These are phyloP conservation scores for Drosophila buzzatii DNA, from an alignment of 2,888 invertebrate species.

Conservation along the genomic window DNA sequence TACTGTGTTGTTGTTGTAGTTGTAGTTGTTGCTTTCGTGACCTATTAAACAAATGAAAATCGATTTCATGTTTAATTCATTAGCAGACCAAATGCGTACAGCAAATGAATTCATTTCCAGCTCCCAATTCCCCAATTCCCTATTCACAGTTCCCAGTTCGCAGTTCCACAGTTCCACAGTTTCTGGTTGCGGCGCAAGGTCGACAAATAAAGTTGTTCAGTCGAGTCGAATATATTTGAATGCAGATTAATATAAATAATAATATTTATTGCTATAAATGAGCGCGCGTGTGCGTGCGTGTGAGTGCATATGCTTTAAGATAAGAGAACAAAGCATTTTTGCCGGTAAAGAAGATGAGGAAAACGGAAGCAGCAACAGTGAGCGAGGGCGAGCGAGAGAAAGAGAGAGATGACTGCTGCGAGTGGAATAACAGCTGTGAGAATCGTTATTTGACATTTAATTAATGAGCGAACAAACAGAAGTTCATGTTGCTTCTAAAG, in stretches of 20 bases:
- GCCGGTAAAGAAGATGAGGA: conserved; percentile 6
- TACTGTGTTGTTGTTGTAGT: conserved; percentile 1
- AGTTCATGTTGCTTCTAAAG: not conserved
- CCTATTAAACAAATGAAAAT: conserved; percentile 58
- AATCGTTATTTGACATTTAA: conserved; percentile 23
- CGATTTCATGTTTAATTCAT: conserved; percentile 59
- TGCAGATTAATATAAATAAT: conserved; percentile 34
- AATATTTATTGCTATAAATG: conserved; percentile 2
- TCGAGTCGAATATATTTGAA: conserved; percentile 30
- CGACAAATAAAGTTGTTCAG: conserved; percentile 29
- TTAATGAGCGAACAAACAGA: conserved; percentile 10
- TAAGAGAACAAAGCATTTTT: conserved; percentile 20
- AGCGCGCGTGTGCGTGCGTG: not conserved
- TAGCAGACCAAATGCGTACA: conserved; percentile 30
- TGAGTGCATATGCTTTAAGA: conserved; percentile 10
- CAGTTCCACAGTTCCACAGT: conserved; percentile 1
- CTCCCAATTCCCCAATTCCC: conserved; percentile 12
- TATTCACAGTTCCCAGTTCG: not conserved
- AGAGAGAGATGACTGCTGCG: not conserved
- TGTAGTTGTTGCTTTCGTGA: conserved; percentile 31
- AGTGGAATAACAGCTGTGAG: conserved; percentile 31
- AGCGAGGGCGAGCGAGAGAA: not conserved
- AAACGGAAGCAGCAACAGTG: conserved; percentile 16
- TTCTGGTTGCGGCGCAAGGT: conserved; percentile 31
- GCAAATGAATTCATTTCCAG: conserved; percentile 32